Percentiles rank a stretch among this genome's conserved stretches.
These are phyloP conservation scores for Volucella bombylans DNA, from an alignment of 2,888 invertebrate species.

Conservation along the genomic window DNA sequence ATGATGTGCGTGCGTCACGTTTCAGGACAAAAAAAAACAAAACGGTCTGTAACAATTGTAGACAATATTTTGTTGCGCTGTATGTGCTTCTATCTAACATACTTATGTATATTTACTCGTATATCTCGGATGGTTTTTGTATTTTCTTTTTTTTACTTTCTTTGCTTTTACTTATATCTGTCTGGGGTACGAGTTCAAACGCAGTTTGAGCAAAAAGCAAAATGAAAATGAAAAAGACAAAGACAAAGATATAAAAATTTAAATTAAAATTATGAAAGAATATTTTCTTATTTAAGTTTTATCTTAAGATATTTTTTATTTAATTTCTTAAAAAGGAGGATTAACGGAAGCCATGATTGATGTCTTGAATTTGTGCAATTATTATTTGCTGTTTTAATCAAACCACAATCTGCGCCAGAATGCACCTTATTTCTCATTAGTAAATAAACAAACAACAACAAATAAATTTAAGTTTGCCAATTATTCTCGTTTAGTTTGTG, in stretches of 20 bases:
- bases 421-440: conserved; percentile 54
- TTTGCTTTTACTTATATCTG: conserved; percentile 50
- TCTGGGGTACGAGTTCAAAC: conserved; percentile 34
- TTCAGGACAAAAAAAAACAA: conserved; percentile 9
- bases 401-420: conserved; percentile 71
- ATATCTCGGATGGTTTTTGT: conserved; percentile 12
- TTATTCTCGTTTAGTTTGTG: not conserved
- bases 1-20: conserved; percentile 52
- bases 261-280: not conserved
- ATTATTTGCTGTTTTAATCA: conserved; percentile 2
- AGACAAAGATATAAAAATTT: not conserved
- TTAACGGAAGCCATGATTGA: conserved; percentile 73
- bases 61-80: conserved; percentile 30
- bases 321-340: conserved; percentile 47
- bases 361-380: conserved; percentile 39
- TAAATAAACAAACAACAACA: not conserved
- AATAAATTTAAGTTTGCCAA: conserved; percentile 7
- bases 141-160: too few species aligned
- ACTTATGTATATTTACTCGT: not conserved
- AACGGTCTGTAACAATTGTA: not conserved
- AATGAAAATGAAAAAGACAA: not conserved
- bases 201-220: conserved; percentile 38
- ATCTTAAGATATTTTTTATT: conserved; percentile 11
- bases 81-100: conserved; percentile 28
- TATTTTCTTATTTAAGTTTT: conserved; percentile 22